Evolutionary conservation across 2,888 invertebrate genomes (phyloP).

Genomic region (Pandemis heparana): DNA sequence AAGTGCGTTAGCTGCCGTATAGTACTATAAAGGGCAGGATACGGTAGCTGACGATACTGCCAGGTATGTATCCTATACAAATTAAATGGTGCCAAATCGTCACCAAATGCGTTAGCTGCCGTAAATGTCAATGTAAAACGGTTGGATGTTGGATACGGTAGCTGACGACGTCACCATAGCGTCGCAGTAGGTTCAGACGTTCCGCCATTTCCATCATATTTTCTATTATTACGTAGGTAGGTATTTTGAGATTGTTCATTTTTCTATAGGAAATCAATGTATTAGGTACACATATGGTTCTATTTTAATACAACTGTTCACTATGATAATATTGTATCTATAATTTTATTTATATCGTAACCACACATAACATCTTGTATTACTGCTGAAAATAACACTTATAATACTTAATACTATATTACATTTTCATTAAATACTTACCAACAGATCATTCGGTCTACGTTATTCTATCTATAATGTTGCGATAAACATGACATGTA

Average conservation of each 20-base stretch:
- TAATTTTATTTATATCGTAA: conserved; percentile 53
- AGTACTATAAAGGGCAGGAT: too few relatives aligned
- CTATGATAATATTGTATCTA: conserved; percentile 36
- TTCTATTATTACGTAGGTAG: conserved; percentile 41
- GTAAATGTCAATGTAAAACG: too few relatives aligned
- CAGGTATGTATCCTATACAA: too few relatives aligned
- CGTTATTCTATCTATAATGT: conserved; percentile 58
- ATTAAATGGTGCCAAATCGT: too few relatives aligned
- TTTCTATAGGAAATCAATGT: conserved; percentile 31
- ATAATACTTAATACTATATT: conserved; percentile 48
- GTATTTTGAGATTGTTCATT: conserved; percentile 25
- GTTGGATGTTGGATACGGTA: too few relatives aligned
- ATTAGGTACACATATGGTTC: conserved; percentile 21
- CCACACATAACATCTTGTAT: conserved; percentile 64
- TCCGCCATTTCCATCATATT: conserved; percentile 40
- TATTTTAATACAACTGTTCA: conserved; percentile 39
- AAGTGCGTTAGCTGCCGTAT: too few relatives aligned
- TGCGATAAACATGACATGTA: conserved; percentile 65
- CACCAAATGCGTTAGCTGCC: too few relatives aligned
- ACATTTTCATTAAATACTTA: conserved; percentile 55
- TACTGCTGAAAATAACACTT: conserved; percentile 75
- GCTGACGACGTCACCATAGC: too few relatives aligned
- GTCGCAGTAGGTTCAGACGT: too few relatives aligned
- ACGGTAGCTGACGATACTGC: too few relatives aligned
- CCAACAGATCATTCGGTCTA: conserved; percentile 75